Evolutionary conservation across 2,797 vertebrate genomes (phyloP), one percentile per base, ranked within the genome.

Genomic region (Tadarida brasiliensis): DNA sequence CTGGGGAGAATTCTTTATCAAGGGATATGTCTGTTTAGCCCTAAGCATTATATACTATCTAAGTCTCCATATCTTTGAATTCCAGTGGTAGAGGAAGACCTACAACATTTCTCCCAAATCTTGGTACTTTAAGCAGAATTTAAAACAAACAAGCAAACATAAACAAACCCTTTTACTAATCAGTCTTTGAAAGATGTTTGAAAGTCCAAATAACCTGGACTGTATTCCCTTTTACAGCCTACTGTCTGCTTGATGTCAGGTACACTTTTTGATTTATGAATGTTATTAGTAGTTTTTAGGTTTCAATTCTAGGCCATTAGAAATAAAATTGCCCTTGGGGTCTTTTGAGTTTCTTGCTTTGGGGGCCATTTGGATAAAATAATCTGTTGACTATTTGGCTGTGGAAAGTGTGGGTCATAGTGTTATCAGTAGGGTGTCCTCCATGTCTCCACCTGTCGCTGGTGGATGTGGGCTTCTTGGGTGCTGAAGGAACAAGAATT

Each of bases 301-400:
- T 91, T 93, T 96, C 22, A 95, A 0, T 85, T 89, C 78, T 91
- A 90, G 56, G 56, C 33, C 47, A 49, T 80, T 94, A 87, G 65
- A 87, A 92, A 81, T 84, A 87, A 81, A 93, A 82, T 90, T 84
- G 11, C 63, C 44, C 1, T 93, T 80, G 57, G 59, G 15, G 76
- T 96, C 67, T 76, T 90, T 71, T 33, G 80, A 93, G n/a, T 88
- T 95, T 96, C 77, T 94, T 96, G n/a, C 44, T 90, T 90, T 65
- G n/a, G n/a, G 88, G 63, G 12, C n/a, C 26, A 80, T 11, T 93
- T 67, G 76, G 74, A 87, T 57, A 74, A 51, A 94, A 54, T 7
- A 80, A 0, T 85, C 17, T 68, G 19, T 90, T 91, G 84, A 51
- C 47, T 15, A 1, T 77, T 76, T 95, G 65, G 22, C 76, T 54